Evolutionary conservation across 2,113 vertebrate genomes (phyloP), one percentile per base, ranked within the genome.

Genomic region (Lanius collurio): DNA sequence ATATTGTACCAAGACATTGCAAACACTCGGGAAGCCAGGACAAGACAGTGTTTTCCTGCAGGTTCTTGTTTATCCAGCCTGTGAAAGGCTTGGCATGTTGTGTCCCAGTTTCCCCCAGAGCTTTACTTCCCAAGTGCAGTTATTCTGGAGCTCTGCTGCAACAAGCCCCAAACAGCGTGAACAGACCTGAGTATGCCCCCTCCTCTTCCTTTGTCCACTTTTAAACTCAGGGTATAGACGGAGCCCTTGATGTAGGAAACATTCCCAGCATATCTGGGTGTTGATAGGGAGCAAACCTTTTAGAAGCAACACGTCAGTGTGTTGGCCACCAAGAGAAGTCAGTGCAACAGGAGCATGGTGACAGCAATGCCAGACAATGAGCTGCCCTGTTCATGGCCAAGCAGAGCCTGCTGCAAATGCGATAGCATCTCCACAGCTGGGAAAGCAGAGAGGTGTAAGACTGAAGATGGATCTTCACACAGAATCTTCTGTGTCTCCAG

Each of bases 141-240:
- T 14, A 71, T 3, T 24, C 39, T 46, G 28, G 77, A 75, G 44
- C 26, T 59, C 49, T 50, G n/a, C 1, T 0, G 0, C 33, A 81
- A 17, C 15, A 23, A 64, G 44, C 18, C 35, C 39, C 53, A 76
- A 63, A 26, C 5, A 77, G 8, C 41, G 3, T 6, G 23, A 20
- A 28, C 41, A 69, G 33, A 71, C 3, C 13, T 23, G 22, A 55
- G 26, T 2, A 4, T 68, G 53, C 53, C 42, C 33, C 49, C 1
- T 1, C 33, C 57, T 87, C 41, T 74, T 85, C 28, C 37, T 81
- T 44, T 71, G 49, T 37, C n/a, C 39, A 19, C 63, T 87, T 88
- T 59, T 52, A 83, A 59, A 41, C 27, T 64, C 44, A 49, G 11
- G 2, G 7, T 31, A 23, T 17, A 56, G 52, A 35, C 5, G 41